Percentiles rank a stretch among this genome's conserved stretches.
Evolutionary conservation across 2,797 vertebrate genomes (phyloP).

Genomic region (Schizothorax lantsangensis): DNA sequence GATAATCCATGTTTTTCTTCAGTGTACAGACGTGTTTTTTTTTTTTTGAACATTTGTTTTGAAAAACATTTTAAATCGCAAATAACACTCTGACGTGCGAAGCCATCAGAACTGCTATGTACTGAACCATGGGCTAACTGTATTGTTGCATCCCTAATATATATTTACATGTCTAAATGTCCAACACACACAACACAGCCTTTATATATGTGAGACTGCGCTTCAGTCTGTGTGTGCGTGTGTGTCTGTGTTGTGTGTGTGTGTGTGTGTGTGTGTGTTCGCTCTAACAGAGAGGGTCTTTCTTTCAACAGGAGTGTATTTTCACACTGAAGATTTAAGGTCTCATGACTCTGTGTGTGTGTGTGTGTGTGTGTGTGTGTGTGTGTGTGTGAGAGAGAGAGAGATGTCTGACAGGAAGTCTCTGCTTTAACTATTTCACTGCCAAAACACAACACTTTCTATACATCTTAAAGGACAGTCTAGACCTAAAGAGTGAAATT

Average conservation of each 20-base stretch:
- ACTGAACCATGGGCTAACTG: no score
- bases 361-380: neutral
- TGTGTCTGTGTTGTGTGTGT: neutral
- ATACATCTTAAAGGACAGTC: neutral
- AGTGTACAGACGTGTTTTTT: no score
- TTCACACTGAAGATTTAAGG: constrained; percentile 53
- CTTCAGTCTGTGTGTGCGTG: neutral
- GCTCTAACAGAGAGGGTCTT: constrained; percentile 44
- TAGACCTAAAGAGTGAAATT: neutral
- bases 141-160: no score
- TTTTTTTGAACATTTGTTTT: no score
- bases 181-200: neutral
- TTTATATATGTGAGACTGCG: neutral
- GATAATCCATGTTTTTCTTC: no score
- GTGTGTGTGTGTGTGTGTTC: constrained; percentile 25
- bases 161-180: no score
- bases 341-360: constrained; percentile 45
- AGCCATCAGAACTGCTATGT: no score
- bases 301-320: constrained; percentile 35
- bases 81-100: no score
- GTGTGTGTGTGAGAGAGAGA: no score
- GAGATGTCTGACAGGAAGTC: constrained; percentile 4
- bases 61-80: no score
- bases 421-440: constrained; percentile 53
- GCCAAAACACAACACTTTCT: neutral